A percentile compares a stretch with the other conserved stretches of the same genome.
Conservation (phyloP, 2,113 vertebrate genomes). For the Oceanites oceanicus region DNA sequence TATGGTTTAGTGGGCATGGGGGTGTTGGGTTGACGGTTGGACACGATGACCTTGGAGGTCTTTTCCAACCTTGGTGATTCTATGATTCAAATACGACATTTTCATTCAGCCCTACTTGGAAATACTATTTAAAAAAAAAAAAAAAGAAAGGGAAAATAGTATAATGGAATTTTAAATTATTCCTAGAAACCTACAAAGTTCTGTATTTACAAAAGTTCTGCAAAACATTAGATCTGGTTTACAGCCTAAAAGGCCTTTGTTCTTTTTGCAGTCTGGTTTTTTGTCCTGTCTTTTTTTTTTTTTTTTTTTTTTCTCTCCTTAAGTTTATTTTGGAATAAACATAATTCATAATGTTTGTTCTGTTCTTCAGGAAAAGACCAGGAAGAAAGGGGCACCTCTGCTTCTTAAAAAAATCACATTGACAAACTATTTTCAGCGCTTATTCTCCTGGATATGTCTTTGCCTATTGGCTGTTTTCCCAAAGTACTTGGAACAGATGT, state of each 20-base stretch:
- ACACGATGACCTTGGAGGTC: too few relatives aligned
- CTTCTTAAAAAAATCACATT: not conserved
- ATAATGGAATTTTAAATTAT: not conserved
- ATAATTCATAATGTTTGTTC: not conserved
- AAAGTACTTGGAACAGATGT: not conserved
- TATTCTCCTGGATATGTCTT: not conserved
- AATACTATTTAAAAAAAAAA: not conserved
- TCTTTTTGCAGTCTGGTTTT: not conserved
- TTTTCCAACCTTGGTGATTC: too few relatives aligned
- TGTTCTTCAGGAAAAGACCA: not conserved
- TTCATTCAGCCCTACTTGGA: not conserved
- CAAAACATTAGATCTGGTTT: not conserved
- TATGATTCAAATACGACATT: not conserved
- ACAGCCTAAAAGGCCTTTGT: accelerated
- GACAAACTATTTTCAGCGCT: not conserved
- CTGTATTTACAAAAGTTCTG: not conserved
- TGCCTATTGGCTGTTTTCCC: not conserved
- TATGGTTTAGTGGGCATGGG: too few relatives aligned
- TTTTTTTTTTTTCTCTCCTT: not conserved
- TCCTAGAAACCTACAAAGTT: not conserved
- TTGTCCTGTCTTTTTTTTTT: too few relatives aligned
- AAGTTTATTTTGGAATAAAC: not conserved
- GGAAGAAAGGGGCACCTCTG: not conserved
- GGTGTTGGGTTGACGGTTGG: too few relatives aligned
- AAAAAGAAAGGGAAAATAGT: accelerated